phyloP scores from a whole-genome alignment of 2,113 vertebrate species.

The Myotis yumanensis region DNA sequence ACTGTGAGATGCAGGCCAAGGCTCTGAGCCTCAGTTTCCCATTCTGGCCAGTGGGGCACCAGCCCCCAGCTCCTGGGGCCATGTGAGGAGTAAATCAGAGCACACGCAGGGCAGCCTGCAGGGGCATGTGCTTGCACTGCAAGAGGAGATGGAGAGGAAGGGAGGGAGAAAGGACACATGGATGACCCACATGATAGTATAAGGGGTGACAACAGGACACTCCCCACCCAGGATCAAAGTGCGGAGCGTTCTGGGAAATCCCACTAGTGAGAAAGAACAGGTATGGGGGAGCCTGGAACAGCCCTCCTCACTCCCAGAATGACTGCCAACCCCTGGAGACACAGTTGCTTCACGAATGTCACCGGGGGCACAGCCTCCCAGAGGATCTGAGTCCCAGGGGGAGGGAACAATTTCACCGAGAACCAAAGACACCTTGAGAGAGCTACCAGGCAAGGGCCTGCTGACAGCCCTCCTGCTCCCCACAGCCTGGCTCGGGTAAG shows the following conservation, averaged over 20 bases:
- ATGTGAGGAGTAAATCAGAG: neutral
- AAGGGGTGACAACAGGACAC: neutral
- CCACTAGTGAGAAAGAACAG: neutral
- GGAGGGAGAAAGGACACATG: fast-evolving
- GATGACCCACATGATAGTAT: neutral
- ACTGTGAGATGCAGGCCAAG: neutral
- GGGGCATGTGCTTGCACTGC: neutral
- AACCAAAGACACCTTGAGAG: neutral
- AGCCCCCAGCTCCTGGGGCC: neutral
- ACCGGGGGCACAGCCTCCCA: neutral
- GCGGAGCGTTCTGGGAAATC: neutral
- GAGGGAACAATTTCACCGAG: neutral
- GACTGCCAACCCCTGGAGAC: neutral
- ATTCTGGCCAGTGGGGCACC: neutral
- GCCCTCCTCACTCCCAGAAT: neutral
- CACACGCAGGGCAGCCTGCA: fast-evolving
- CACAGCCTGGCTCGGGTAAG: fast-evolving
- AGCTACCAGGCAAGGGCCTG: neutral
- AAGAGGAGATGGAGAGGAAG: neutral
- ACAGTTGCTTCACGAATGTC: neutral
- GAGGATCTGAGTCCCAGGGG: neutral
- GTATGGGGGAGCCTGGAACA: neutral
- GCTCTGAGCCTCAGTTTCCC: neutral
- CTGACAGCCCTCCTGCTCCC: neutral
- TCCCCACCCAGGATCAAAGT: neutral